Percentiles rank a stretch among this genome's conserved stretches.
These are phyloP conservation scores for Limnephilus auricula DNA, from an alignment of 2,888 invertebrate genomes.

Conservation along the genomic window DNA sequence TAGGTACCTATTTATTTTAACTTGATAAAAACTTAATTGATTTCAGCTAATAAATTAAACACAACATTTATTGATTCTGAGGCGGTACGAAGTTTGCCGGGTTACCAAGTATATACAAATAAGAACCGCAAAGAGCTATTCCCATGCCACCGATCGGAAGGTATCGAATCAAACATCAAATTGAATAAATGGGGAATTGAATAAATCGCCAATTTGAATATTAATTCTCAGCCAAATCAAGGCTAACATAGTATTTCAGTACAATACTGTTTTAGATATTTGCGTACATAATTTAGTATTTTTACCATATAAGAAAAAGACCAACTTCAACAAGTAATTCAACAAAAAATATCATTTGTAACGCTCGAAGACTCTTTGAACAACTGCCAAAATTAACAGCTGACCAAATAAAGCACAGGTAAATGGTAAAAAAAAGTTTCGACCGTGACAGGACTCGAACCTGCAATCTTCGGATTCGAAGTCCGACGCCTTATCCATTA, in stretches of 20 bases:
- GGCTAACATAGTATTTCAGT: not conserved
- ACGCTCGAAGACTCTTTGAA: not conserved
- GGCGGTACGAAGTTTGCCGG: too few relatives aligned
- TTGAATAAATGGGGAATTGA: too few relatives aligned
- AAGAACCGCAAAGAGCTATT: too few relatives aligned
- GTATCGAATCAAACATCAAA: not conserved
- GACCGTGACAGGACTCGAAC: constrained; percentile 86
- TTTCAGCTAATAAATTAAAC: too few relatives aligned
- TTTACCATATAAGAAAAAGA: not conserved
- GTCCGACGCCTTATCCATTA: constrained; percentile 87
- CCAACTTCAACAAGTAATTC: not conserved
- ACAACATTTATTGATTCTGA: too few relatives aligned
- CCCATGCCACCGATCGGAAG: not conserved
- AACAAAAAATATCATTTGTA: not conserved
- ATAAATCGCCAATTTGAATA: too few relatives aligned
- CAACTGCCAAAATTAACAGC: not conserved
- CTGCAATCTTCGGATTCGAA: constrained; percentile 86
- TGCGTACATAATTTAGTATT: not conserved
- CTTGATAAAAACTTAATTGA: too few relatives aligned
- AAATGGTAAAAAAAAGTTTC: constrained; percentile 66
- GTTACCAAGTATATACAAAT: too few relatives aligned
- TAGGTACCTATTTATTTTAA: too few relatives aligned
- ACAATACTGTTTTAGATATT: not conserved
- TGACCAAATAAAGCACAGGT: not conserved
- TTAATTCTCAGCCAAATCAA: not conserved